Conservation (phyloP, 2,113 vertebrate species). For the Poicephalus gulielmi region DNA sequence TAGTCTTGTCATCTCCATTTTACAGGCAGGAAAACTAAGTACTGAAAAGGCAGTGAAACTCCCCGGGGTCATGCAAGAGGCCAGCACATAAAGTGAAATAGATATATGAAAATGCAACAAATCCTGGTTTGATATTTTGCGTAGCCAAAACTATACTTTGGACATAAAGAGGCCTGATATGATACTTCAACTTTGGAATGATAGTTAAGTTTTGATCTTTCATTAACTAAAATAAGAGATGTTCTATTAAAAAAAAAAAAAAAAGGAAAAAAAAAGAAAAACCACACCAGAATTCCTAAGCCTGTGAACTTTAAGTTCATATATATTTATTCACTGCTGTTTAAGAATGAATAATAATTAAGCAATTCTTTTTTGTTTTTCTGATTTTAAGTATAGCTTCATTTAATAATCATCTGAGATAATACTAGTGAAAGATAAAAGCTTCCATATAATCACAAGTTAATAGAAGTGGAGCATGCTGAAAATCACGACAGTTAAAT, state of each 20-base stretch:
- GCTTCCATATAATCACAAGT: neutral
- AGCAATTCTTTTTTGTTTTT: neutral
- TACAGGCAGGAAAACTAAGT: neutral
- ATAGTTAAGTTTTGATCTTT: slow-evolving; percentile 2
- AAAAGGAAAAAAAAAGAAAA: fast-evolving
- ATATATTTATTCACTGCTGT: neutral
- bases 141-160: neutral
- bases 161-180: neutral
- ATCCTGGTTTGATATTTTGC: neutral
- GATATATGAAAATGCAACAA: neutral
- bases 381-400: neutral
- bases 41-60: neutral
- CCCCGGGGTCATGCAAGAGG: neutral
- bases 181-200: neutral
- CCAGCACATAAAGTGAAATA: neutral
- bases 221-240: neutral
- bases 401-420: neutral
- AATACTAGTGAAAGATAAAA: slow-evolving; percentile 7
- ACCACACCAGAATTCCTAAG: neutral
- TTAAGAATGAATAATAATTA: slow-evolving; percentile 4
- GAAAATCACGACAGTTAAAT: neutral
- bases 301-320: neutral
- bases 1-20: neutral
- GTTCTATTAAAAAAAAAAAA: neutral
- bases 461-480: neutral